Conservation (phyloP, 2,797 vertebrate genomes). For the Euphonia xanthogaster region DNA sequence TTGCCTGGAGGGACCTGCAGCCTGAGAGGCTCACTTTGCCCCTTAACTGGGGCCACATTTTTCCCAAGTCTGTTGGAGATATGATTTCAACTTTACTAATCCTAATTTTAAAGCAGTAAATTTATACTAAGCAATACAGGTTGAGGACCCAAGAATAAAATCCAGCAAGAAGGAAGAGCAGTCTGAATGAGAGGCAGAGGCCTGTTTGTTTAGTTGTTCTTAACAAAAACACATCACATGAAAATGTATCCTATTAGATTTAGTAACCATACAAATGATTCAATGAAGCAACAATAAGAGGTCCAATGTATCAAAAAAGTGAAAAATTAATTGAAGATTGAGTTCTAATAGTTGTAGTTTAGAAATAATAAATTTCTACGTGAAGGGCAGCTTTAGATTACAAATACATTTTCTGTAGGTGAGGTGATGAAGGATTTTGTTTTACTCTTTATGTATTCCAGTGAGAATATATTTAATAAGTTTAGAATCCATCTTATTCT, state of each 20-base stretch:
- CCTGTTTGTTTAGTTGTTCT: background rate
- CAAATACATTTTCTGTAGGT: background rate
- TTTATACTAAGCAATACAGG: background rate
- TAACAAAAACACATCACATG: background rate
- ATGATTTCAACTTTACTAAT: background rate
- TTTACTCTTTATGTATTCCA: background rate
- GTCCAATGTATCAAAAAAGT: background rate
- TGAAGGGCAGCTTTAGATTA: background rate
- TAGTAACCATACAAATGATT: background rate
- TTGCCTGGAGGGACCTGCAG: background rate
- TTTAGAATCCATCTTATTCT: conserved; percentile 38
- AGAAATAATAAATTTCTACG: background rate
- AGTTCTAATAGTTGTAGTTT: background rate
- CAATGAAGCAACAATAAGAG: background rate
- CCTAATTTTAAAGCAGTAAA: background rate
- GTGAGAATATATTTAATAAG: background rate
- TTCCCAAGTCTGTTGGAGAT: background rate
- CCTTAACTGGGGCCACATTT: background rate
- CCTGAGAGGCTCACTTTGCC: background rate
- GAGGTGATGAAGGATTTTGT: conserved; percentile 12
- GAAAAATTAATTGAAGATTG: background rate
- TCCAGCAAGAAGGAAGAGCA: background rate
- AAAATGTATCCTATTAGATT: background rate
- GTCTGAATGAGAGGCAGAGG: background rate
- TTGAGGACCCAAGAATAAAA: background rate